Evolutionary conservation across 2,888 invertebrate genomes (phyloP).

Genomic region (Catocala nupta): DNA sequence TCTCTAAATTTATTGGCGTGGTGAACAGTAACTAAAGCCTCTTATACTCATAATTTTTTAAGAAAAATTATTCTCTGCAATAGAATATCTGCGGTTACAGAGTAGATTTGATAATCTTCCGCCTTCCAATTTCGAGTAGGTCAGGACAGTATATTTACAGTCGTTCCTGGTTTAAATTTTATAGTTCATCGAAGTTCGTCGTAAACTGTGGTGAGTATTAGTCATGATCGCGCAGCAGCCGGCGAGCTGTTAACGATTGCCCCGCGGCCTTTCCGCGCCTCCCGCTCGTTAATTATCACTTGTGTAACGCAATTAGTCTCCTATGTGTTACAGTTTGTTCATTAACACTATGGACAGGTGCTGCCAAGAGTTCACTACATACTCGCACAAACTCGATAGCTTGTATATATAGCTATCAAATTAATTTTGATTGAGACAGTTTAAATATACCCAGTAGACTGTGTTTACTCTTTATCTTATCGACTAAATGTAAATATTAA

Average conservation of each 20-base stretch:
- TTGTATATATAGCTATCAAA: neutral
- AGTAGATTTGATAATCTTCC: conserved; percentile 5
- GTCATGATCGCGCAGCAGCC: conserved; percentile 59
- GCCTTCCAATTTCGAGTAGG: conserved; percentile 17
- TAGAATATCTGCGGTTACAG: neutral
- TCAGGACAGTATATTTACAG: conserved; percentile 46
- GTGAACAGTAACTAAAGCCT: too few relatives aligned
- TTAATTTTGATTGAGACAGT: neutral
- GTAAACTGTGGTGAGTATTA: conserved; percentile 66
- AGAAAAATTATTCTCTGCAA: neutral
- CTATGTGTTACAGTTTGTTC: conserved; percentile 45
- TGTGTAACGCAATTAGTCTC: conserved; percentile 62
- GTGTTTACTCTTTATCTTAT: conserved; percentile 1
- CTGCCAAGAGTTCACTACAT: conserved; percentile 8
- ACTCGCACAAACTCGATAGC: neutral
- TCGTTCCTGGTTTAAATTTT: conserved; percentile 65
- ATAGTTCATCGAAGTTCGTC: conserved; percentile 71
- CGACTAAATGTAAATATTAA: neutral
- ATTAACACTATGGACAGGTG: conserved; percentile 30
- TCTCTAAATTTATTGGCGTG: too few relatives aligned
- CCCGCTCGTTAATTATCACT: conserved; percentile 75
- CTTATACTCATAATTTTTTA: neutral
- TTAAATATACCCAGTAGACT: neutral
- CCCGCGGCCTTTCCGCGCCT: conserved; percentile 69
- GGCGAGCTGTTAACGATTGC: conserved; percentile 71